Evolutionary conservation across 2,888 invertebrate genomes (phyloP).

Genomic region (Bellardia bayeri): DNA sequence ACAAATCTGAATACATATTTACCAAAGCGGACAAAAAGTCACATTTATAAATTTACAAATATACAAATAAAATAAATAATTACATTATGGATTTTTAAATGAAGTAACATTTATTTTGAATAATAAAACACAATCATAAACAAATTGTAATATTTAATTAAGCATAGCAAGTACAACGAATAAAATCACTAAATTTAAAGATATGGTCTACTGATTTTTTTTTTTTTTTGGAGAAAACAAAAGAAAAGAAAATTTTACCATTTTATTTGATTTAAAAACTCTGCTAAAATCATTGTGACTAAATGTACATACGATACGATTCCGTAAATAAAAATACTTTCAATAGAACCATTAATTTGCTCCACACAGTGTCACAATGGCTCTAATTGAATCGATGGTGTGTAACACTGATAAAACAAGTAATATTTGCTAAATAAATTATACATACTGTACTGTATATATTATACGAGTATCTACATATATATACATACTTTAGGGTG

Average conservation of each 20-base stretch:
- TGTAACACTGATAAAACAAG: conserved; percentile 46
- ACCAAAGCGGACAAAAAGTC: not conserved
- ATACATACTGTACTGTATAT: not conserved
- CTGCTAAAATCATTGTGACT: not conserved
- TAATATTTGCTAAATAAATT: not conserved
- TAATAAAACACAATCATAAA: not conserved
- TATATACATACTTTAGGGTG: too few species aligned
- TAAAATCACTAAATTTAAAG: not conserved
- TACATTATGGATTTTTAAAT: conserved; percentile 13
- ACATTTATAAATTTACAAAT: not conserved
- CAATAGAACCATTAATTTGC: conserved; percentile 27
- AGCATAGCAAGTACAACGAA: not conserved
- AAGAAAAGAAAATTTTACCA: not conserved
- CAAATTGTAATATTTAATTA: not conserved
- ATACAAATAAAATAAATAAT: not conserved
- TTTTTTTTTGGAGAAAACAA: not conserved
- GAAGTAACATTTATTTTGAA: not conserved
- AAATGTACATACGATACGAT: not conserved
- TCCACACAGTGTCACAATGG: not conserved
- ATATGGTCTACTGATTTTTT: not conserved
- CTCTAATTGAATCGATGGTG: conserved; percentile 36
- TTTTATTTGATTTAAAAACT: not conserved
- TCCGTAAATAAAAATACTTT: not conserved
- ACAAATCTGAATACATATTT: too few species aligned
- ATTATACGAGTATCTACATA: not conserved